Evolutionary conservation across 2,888 invertebrate genomes (phyloP).

Genomic region (Rutpela maculata): DNA sequence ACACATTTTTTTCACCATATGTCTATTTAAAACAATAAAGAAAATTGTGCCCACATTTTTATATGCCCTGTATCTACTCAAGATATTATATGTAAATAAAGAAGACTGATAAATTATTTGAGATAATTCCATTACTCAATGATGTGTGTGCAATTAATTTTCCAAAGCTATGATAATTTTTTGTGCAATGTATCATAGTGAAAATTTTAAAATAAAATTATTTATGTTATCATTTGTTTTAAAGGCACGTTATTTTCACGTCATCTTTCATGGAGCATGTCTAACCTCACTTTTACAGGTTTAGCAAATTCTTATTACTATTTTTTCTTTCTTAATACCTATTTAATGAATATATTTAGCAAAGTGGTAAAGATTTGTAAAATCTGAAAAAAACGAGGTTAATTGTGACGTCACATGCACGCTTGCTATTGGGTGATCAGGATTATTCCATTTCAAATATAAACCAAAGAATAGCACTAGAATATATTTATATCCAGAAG

Average conservation of each 20-base stretch:
- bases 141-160: neutral
- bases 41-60: no score
- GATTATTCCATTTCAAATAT: neutral
- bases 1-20: neutral
- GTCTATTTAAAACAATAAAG: no score
- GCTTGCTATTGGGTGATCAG: neutral
- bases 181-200: constrained; percentile 14
- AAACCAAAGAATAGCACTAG: neutral
- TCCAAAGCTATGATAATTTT: neutral
- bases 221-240: neutral
- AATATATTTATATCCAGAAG: neutral
- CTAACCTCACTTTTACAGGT: neutral
- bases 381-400: neutral
- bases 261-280: constrained; percentile 5
- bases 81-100: neutral
- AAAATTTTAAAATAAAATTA: neutral
- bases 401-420: neutral
- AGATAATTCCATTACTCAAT: neutral
- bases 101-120: constrained; percentile 7
- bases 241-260: constrained; percentile 28
- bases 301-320: neutral
- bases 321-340: neutral
- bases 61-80: no score
- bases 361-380: neutral
- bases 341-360: neutral